Conservation (phyloP, 1,140 invertebrate genomes). For the Drosophila trapezifrons region DNA sequence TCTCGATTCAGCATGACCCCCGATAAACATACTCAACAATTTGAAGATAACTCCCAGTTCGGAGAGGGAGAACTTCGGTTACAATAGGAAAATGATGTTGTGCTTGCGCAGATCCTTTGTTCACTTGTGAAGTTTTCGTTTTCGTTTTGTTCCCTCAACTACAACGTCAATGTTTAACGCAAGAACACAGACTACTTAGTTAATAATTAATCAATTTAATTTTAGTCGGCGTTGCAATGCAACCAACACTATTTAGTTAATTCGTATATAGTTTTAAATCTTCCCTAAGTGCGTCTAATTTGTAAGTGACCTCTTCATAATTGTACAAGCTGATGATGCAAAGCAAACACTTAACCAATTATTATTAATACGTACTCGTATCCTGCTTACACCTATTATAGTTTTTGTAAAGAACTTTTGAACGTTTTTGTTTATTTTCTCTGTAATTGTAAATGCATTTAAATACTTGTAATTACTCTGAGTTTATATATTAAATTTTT, state of each 20-base stretch:
- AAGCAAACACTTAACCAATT: slow-evolving; percentile 33
- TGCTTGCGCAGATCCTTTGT: slow-evolving; percentile 57
- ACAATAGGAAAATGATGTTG: slow-evolving; percentile 32
- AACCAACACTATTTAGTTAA: slow-evolving; percentile 42
- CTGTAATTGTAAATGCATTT: slow-evolving; percentile 69
- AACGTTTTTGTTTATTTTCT: slow-evolving; percentile 49
- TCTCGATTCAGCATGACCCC: slow-evolving; percentile 47
- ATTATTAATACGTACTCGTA: slow-evolving; percentile 18
- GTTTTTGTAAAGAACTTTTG: slow-evolving; percentile 55
- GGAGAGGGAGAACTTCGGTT: slow-evolving; percentile 16
- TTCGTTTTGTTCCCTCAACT: slow-evolving; percentile 18
- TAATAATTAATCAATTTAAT: slow-evolving; percentile 44
- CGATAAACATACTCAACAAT: neutral
- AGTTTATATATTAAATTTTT: slow-evolving; percentile 63
- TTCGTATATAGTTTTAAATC: slow-evolving; percentile 36
- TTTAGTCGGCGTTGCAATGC: slow-evolving; percentile 47
- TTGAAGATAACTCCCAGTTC: slow-evolving; percentile 23
- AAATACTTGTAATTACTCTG: slow-evolving; percentile 68
- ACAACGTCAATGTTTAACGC: slow-evolving; percentile 34
- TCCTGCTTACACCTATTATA: slow-evolving; percentile 2
- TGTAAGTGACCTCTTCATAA: slow-evolving; percentile 43
- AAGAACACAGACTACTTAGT: slow-evolving; percentile 16
- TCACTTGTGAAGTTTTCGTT: slow-evolving; percentile 39
- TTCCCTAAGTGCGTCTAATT: slow-evolving; percentile 17
- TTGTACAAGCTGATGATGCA: slow-evolving; percentile 49